Base-by-base conservation (phyloP, 2,797 vertebrate species). In the Buceros bicornis region DNA sequence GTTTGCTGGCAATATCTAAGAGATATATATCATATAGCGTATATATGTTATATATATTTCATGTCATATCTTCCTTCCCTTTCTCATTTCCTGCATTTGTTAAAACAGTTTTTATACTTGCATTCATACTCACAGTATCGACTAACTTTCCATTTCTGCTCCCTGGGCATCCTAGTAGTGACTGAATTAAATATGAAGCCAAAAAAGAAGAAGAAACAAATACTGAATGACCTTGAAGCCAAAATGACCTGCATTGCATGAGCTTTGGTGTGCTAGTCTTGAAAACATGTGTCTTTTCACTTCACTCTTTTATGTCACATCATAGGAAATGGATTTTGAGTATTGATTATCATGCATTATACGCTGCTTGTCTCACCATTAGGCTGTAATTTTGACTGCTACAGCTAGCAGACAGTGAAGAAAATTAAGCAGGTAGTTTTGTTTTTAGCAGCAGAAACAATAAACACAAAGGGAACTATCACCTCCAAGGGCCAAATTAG, bases 221-320 rank as follows among this genome's bases (percentile, higher is more conserved):
- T 82, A n/a, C 95, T 78, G 80, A 96, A 97, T 95, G 97, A 99
- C 98, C 98, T 98, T 98, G 98, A 98, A 98, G 97, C 96, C 92
- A 97, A 98, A 98, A 98, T 62, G 89, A 98, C 96, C 96, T 97
- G 95, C 92, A 97, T 96, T 97, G 97, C 97, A 97, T 96, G 97
- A 97, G 93, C 96, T 98, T 98, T 98, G 97, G 95, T 97, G 96
- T 95, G 98, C 95, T 94, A 96, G 96, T 97, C 96, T 91, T 97
- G 95, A 95, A 97, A 93, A 92, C 67, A 47, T 77, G 22, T 31
- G 56, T 74, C 28, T 92, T 94, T 95, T 93, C 79, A 77, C 51
- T 95, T 89, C 62, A 85, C 16, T 96, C 67, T 80, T 97, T 96
- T 93, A 85, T 97, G 73, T 95, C 94, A 88, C 70, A 95, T 88